phyloP scores from a whole-genome alignment of 2,888 invertebrate species.

The Orchesellides sinensis region DNA sequence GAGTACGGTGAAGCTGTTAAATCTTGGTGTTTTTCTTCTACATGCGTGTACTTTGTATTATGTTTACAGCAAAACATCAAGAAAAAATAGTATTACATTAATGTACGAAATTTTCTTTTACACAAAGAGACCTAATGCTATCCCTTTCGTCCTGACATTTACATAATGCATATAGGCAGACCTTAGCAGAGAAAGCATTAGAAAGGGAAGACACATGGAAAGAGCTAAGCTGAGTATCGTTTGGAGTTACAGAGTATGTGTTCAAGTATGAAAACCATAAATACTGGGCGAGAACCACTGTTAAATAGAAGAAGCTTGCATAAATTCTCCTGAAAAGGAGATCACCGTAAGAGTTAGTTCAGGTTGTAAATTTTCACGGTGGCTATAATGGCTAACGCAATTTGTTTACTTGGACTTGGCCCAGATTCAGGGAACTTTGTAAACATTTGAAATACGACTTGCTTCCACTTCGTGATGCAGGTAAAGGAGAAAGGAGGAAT shows the following conservation, averaged over 20 bases:
- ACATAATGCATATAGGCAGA: no score
- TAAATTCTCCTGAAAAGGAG: slow-evolving; percentile 37
- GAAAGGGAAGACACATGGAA: no score
- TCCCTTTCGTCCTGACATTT: no score
- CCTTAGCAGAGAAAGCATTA: no score
- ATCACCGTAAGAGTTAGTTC: slow-evolving; percentile 32
- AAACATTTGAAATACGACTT: slow-evolving; percentile 58
- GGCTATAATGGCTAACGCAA: slow-evolving; percentile 60
- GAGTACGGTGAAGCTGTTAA: no score
- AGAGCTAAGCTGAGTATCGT: no score
- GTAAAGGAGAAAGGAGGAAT: not conserved
- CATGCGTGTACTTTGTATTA: no score
- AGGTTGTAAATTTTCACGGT: slow-evolving; percentile 66
- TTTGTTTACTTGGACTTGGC: slow-evolving; percentile 68
- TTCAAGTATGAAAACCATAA: slow-evolving; percentile 9
- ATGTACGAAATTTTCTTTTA: no score
- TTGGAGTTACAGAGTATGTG: no score
- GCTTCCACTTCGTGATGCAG: slow-evolving; percentile 12
- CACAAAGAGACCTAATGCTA: no score
- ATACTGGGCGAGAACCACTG: slow-evolving; percentile 29
- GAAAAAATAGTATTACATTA: no score
- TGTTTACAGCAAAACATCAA: not conserved
- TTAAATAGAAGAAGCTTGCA: slow-evolving; percentile 49
- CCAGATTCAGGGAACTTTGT: slow-evolving; percentile 63
- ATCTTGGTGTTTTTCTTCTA: no score